Percentiles rank a stretch among this genome's conserved stretches.
phyloP scores from a whole-genome alignment of 2,888 invertebrate species.

The Meteorus colon region DNA sequence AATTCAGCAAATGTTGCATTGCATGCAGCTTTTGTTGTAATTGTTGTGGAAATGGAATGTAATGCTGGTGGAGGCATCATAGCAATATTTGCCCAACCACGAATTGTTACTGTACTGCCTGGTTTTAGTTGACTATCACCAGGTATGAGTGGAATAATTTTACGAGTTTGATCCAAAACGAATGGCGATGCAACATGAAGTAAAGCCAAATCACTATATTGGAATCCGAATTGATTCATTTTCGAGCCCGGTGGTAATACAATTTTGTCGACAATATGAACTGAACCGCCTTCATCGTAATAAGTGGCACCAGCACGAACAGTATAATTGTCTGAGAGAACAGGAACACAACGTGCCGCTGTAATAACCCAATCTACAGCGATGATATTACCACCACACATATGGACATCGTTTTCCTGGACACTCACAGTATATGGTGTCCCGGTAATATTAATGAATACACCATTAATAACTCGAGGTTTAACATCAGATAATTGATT shows the following conservation, averaged over 20 bases:
- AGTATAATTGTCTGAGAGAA: slow-evolving; percentile 72
- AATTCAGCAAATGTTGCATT: neutral
- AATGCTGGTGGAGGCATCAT: slow-evolving; percentile 2
- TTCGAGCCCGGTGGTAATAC: neutral
- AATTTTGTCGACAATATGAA: slow-evolving; percentile 5
- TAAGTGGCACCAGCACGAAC: slow-evolving; percentile 73
- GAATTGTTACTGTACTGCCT: neutral
- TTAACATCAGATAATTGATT: neutral
- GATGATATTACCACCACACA: slow-evolving; percentile 77
- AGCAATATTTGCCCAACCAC: neutral
- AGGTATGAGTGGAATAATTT: neutral
- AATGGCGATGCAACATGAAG: slow-evolving; percentile 7
- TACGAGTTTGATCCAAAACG: neutral
- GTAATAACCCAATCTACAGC: slow-evolving; percentile 75
- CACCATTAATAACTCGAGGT: neutral
- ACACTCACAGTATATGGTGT: slow-evolving; percentile 48
- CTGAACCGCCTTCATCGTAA: slow-evolving; percentile 9
- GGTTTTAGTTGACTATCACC: neutral
- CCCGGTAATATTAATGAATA: neutral
- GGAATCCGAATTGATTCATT: neutral
- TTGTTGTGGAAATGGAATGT: neutral
- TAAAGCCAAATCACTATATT: neutral
- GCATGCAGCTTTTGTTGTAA: neutral
- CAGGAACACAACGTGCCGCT: slow-evolving; percentile 77
- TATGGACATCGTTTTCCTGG: slow-evolving; percentile 68